Percentiles rank a stretch among this genome's conserved stretches.
Conservation (phyloP, 2,113 vertebrate genomes). For the Apaloderma vittatum region DNA sequence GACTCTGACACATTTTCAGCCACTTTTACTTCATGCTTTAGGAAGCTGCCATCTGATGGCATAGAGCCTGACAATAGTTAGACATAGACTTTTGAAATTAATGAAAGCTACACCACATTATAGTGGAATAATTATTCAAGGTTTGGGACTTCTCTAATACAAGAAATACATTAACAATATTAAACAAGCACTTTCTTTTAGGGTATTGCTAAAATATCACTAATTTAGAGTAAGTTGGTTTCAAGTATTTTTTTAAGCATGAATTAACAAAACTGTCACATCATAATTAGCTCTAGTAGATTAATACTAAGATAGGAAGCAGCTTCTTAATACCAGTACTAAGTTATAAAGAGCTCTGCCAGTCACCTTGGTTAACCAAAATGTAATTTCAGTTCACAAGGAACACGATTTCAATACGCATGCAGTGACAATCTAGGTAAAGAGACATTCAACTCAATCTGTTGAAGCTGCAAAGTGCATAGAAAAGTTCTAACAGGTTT, state of each 20-base stretch:
- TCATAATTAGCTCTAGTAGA: background rate
- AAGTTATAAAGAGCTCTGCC: background rate
- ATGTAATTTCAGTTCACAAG: slow-evolving; percentile 24
- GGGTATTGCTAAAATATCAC: background rate
- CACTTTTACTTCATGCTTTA: background rate
- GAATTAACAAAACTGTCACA: background rate
- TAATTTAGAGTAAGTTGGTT: too few relatives aligned
- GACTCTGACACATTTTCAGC: background rate
- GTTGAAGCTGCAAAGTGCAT: background rate
- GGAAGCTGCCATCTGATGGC: background rate
- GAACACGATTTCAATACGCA: slow-evolving; percentile 9
- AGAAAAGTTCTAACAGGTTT: background rate
- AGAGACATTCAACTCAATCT: background rate
- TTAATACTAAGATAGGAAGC: background rate
- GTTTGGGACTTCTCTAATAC: background rate
- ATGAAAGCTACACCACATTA: background rate
- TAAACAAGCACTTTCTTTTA: background rate
- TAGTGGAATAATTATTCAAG: background rate
- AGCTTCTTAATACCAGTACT: background rate
- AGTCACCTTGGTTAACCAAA: slow-evolving; percentile 5
- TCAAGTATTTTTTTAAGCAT: background rate
- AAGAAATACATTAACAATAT: background rate
- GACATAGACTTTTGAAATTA: background rate
- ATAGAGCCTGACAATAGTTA: background rate
- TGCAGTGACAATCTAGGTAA: background rate